Conservation (phyloP, 2,888 invertebrate genomes). For the Iphiclides podalirius region DNA sequence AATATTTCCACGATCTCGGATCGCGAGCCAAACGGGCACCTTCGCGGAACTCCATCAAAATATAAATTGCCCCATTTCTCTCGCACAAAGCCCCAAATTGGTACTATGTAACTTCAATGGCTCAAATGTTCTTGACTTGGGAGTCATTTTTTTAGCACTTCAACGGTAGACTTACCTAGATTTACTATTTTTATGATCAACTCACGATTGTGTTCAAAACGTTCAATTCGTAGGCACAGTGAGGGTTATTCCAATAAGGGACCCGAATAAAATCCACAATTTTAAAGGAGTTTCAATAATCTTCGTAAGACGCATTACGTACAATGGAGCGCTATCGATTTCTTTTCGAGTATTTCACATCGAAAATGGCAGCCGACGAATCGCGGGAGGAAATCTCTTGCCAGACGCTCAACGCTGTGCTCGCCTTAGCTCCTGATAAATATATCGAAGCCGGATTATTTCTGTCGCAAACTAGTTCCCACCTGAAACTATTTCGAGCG, state of each 20-base stretch:
- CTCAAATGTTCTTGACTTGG: conserved; percentile 4
- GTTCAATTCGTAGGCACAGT: neutral
- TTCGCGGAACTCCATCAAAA: conserved; percentile 33
- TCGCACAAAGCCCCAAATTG: conserved; percentile 20
- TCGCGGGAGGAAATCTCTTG: no score
- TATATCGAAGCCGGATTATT: conserved; percentile 18
- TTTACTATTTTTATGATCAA: neutral
- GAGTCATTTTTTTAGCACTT: neutral
- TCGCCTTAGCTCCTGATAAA: neutral
- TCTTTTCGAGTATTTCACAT: no score
- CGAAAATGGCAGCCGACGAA: no score
- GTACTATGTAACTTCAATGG: conserved; percentile 15
- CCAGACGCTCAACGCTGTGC: neutral
- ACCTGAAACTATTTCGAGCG: conserved; percentile 39
- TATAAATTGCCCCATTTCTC: conserved; percentile 25
- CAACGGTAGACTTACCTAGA: neutral
- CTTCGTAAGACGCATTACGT: no score
- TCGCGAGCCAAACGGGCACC: conserved; percentile 29
- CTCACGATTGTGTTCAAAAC: no score
- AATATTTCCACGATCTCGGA: conserved; percentile 36
- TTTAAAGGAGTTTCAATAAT: no score
- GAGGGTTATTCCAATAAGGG: neutral
- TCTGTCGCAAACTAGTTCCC: conserved; percentile 34
- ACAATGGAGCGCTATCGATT: no score
- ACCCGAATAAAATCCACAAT: neutral